A percentile compares a stretch with the other conserved stretches of the same genome.
Evolutionary conservation across 2,113 vertebrate species (phyloP).

Genomic region (Tenrec ecaudatus): DNA sequence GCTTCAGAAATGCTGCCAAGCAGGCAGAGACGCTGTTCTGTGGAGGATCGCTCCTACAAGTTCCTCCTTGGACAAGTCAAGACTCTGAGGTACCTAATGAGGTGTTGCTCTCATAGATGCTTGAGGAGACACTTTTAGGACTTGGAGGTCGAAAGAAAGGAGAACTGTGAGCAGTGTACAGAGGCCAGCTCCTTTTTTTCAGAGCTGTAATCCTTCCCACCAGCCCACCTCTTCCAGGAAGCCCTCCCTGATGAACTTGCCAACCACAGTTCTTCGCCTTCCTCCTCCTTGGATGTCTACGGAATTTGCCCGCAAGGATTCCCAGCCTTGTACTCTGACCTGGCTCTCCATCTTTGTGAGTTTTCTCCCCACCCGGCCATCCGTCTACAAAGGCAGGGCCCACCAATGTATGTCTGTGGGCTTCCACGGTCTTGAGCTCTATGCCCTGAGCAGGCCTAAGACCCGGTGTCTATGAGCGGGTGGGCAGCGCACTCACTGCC

Average conservation of each 20-base stretch:
- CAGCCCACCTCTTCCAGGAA: constrained; percentile 17
- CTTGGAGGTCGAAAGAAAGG: neutral
- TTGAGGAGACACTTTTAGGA: neutral
- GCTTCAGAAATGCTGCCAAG: neutral
- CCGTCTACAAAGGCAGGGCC: neutral
- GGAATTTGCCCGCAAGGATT: neutral
- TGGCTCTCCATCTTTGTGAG: neutral
- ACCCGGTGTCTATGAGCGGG: neutral
- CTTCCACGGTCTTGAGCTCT: fast-evolving
- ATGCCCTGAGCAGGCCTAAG: neutral
- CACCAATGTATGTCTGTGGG: neutral
- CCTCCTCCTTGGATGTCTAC: neutral
- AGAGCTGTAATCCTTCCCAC: neutral
- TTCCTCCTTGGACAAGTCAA: fast-evolving
- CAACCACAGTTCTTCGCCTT: neutral
- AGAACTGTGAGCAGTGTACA: neutral
- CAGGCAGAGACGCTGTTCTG: too few species aligned
- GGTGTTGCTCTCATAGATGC: neutral
- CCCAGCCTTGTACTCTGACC: neutral
- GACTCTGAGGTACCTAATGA: neutral
- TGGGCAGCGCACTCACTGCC: neutral
- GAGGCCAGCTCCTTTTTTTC: neutral
- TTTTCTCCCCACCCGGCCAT: neutral
- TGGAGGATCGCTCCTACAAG: neutral
- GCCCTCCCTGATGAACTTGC: neutral